Percentiles rank a stretch among this genome's conserved stretches.
phyloP scores from a whole-genome alignment of 2,888 invertebrate genomes.

The Dastarcus helophoroides region DNA sequence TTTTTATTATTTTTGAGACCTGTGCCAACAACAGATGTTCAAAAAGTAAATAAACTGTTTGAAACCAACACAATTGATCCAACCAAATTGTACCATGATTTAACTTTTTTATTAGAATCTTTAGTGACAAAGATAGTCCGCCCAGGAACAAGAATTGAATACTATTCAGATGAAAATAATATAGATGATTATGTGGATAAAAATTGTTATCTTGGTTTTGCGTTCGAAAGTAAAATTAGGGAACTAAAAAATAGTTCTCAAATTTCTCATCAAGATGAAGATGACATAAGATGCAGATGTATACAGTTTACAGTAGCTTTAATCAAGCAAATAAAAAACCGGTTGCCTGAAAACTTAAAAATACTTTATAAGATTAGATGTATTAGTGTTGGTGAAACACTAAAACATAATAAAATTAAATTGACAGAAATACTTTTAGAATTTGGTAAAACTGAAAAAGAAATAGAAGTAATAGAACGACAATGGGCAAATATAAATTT shows the following conservation, averaged over 20 bases:
- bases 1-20: conserved; percentile 15
- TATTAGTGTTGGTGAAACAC: conserved; percentile 1
- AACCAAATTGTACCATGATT: no score
- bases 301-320: conserved; percentile 4
- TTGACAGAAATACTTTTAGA: neutral
- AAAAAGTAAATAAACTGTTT: conserved; percentile 12
- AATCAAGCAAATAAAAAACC: conserved; percentile 5
- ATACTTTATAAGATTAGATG: no score
- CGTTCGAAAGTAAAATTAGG: no score
- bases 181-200: conserved; percentile 5
- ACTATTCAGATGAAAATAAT: neutral
- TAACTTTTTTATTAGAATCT: conserved; percentile 3
- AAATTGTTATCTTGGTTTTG: conserved; percentile 8
- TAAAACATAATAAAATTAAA: conserved; percentile 2
- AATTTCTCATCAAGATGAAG: neutral
- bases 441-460: conserved; percentile 4
- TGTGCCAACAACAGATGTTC: conserved; percentile 13
- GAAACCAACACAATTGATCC: conserved; percentile 9
- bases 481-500: conserved; percentile 4
- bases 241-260: no score
- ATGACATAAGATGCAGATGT: neutral
- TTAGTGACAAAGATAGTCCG: conserved; percentile 5
- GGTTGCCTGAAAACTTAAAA: no score
- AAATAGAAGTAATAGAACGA: conserved; percentile 3
- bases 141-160: neutral